Evolutionary conservation across 1,140 invertebrate species (phyloP).

Genomic region (Galleria mellonella): DNA sequence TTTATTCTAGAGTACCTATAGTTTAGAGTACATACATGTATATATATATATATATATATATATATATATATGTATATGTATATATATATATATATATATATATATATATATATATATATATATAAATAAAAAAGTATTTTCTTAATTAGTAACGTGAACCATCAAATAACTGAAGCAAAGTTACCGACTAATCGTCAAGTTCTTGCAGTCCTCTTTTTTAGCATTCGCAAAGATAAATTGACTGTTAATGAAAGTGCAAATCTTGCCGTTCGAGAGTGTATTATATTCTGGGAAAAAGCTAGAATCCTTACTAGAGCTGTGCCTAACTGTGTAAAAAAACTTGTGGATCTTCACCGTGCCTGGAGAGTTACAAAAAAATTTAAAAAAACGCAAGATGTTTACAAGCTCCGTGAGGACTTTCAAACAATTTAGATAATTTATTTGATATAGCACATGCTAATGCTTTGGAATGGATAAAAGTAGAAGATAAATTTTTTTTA

Average conservation of each 20-base stretch:
- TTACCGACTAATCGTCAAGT: slow-evolving; percentile 32
- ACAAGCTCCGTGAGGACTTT: slow-evolving; percentile 24
- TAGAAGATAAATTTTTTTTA: slow-evolving; percentile 32
- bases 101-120: no score
- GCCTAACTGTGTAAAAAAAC: slow-evolving; percentile 24
- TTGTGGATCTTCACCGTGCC: no score
- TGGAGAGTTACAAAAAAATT: slow-evolving; percentile 31
- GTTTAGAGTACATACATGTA: no score
- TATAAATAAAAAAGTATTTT: no score
- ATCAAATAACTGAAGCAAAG: slow-evolving; percentile 19
- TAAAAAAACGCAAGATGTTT: slow-evolving; percentile 21
- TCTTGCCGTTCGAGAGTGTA: slow-evolving; percentile 14
- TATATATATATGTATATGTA: no score
- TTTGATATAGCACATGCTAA: no score
- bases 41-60: no score
- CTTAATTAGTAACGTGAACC: slow-evolving; percentile 5
- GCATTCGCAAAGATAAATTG: slow-evolving; percentile 39
- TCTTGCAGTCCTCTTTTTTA: slow-evolving; percentile 30
- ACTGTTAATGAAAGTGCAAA: no score
- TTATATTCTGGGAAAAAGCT: no score
- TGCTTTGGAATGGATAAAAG: slow-evolving; percentile 14
- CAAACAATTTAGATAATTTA: no score
- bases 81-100: no score
- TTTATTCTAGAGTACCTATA: no score
- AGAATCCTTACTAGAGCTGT: slow-evolving; percentile 25